These are phyloP conservation scores for Oegoconia quadripuncta DNA, from an alignment of 2,888 invertebrate genomes.

Conservation along the genomic window DNA sequence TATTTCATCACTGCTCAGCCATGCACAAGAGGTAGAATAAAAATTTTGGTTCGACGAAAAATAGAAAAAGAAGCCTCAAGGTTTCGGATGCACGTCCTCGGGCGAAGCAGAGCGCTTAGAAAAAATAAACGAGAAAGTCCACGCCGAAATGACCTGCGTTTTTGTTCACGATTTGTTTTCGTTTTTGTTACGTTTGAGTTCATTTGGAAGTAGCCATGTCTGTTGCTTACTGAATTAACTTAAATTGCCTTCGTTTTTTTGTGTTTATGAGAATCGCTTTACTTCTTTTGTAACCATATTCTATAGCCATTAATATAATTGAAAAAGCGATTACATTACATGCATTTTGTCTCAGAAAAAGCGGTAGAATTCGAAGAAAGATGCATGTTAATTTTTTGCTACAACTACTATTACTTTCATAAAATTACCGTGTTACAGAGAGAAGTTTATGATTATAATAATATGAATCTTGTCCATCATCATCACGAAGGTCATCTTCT, in stretches of 20 bases:
- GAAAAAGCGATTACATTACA: constrained; percentile 19
- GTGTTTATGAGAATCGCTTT: constrained; percentile 47
- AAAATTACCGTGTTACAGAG: too few species aligned
- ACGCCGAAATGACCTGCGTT: constrained; percentile 77
- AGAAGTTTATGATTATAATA: too few species aligned
- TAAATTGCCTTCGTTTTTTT: constrained; percentile 69
- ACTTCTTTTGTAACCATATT: constrained; percentile 50
- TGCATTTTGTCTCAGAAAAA: constrained; percentile 4
- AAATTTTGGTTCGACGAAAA: constrained; percentile 59
- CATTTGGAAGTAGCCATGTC: constrained; percentile 77
- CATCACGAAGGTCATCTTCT: too few species aligned
- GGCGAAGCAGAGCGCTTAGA: constrained; percentile 52
- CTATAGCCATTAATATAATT: constrained; percentile 31
- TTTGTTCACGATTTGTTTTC: constrained; percentile 76
- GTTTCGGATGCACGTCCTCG: constrained; percentile 76
- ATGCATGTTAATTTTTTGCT: too few species aligned
- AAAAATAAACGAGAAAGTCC: constrained; percentile 75
- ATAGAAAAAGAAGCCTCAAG: constrained; percentile 60
- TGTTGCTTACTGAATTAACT: constrained; percentile 76
- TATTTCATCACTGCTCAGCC: constrained; percentile 71
- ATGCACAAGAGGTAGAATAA: constrained; percentile 63
- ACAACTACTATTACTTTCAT: too few species aligned
- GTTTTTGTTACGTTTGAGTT: constrained; percentile 77
- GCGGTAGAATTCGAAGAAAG: too few species aligned
- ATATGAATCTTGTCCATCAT: too few species aligned